Evolutionary conservation across 2,797 vertebrate genomes (phyloP).

Genomic region (Molossus molossus): DNA sequence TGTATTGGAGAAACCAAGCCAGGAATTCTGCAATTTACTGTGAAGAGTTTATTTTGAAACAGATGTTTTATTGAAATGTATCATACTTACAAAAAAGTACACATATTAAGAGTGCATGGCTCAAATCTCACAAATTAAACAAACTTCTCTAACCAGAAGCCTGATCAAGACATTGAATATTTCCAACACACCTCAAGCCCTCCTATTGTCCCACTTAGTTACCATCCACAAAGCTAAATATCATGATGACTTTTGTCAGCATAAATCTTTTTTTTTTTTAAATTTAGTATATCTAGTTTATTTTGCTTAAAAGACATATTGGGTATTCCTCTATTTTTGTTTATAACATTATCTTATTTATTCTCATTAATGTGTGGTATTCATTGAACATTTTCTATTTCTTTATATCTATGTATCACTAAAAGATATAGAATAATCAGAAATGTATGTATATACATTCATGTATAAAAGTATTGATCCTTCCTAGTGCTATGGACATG

Average conservation of each 20-base stretch:
- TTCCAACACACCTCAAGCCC: background rate
- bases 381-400: background rate
- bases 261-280: background rate
- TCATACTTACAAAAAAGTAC: background rate
- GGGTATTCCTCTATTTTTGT: background rate
- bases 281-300: background rate
- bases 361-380: background rate
- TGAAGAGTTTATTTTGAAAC: background rate
- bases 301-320: background rate
- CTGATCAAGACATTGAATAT: background rate
- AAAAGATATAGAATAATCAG: background rate
- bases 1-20: background rate
- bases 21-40: background rate
- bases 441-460: background rate
- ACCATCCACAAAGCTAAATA: background rate
- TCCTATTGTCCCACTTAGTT: background rate
- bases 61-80: background rate
- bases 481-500: background rate
- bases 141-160: background rate
- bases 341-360: background rate
- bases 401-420: background rate
- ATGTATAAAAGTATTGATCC: background rate
- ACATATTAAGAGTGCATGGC: background rate
- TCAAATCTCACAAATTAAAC: constrained; percentile 3
- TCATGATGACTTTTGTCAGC: background rate